Base-by-base conservation (phyloP, 1,140 invertebrate species). In the Brevipalpus yothersi region DNA sequence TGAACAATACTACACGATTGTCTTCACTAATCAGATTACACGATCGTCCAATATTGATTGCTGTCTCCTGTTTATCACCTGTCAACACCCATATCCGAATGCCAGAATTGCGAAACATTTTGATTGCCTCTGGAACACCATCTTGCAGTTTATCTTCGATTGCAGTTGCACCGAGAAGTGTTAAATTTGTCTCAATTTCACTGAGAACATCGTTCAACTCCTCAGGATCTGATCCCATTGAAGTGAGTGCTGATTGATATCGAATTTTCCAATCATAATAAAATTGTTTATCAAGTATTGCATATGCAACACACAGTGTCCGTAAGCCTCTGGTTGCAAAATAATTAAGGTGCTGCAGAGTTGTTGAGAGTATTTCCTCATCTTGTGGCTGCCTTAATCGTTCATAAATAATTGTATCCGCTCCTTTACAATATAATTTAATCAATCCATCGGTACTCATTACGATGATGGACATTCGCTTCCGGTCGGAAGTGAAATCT, bases 51-150 rank as follows among this genome's bases (percentile, higher is more conserved):
- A 98, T 97, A 72, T 97, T 97, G 61, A 98, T 96, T 55, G 94
- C 94, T 40, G 94, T 98, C 75, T 98, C 94, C 74, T 95, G 90
- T 73, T 97, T 98, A 73, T 99, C 94, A 19, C 94, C 94, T 8
- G 94, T 99, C 62, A 99, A 74, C 41, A 98, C 85, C 94, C 94
- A 98, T 55, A 98, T 82, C 43, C 66, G 66, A n/a, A 95, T 95
- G 68, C 87, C 85, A 39, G 91, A 90, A 66, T 84, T 81, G 53
- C 89, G 70, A n/a, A 95, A 74, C 41, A 85, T 76, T 49, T 84
- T 82, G 69, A 95, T 91, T 13, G 89, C 88, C 71, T 93, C 88
- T 4, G 90, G 89, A 45, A 94, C 89, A 74, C 78, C 64, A 64
- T 90, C 87, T 75, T 96, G 92, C 55, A 96, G 73, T 70, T 89